Base-by-base conservation (phyloP, 2,113 vertebrate species). In the Pseudorasbora parva region DNA sequence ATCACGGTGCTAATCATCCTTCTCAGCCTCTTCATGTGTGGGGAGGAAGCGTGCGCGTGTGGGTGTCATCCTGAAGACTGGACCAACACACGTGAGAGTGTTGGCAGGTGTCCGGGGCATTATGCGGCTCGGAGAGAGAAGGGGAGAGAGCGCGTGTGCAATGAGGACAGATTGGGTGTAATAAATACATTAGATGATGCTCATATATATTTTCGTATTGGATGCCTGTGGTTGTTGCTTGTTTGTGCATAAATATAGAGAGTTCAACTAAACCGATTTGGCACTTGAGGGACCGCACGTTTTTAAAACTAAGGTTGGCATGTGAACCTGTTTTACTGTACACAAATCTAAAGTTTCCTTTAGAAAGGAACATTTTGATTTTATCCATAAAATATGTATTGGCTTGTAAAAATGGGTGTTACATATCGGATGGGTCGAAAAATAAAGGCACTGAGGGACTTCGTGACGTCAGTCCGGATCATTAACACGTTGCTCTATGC, bases 91-190 rank as follows among this genome's bases (percentile, higher is more conserved):
- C 69, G 71, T 81, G 60, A 83, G 77, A 37, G 68, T 23, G 84
- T 30, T 81, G 51, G 75, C 81, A 85, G 75, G 75, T 56, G 66
- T 82, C 49, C 19, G 10, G 62, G 45, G 78, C 51, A n/a, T 77
- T 69, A 62, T 74, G 33, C 72, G 27, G 75, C 51, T 66, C 43
- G 1, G 43, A 51, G 19, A 64, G 75, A 43, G 51, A 76, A 30
- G 33, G 51, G 37, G 30, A 56, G 73, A 21, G 72, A 30, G 72
- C 1, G 51, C 12, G 74, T 0, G 25, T 14, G 15, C 47, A 69
- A 33, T 54, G 62, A 54, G 89, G 91, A 89, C 74, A 45, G 43
- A 73, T 60, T 92, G 89, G 21, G 43, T 60, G 66, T 68, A 23
- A 25, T 60, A 57, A 71, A 33, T 27, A 17, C 11, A 79, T 82